Evolutionary conservation across 2,797 vertebrate species (phyloP), one percentile per base, ranked within the genome.

Genomic region (Neostethus bicornis): DNA sequence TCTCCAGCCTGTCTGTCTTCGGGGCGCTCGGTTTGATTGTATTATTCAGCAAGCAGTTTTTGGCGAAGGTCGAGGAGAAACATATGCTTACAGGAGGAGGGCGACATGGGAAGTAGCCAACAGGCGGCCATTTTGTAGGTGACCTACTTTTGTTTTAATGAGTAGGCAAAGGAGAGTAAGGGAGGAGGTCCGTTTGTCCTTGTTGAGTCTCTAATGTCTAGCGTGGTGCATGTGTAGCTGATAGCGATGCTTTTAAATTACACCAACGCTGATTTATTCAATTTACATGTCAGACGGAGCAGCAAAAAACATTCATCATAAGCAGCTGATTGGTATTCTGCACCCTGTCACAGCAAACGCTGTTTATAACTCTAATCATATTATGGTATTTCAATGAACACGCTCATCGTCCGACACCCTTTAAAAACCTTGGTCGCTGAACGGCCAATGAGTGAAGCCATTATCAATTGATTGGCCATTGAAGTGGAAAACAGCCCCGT

Each of bases 61-160:
- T 89, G 88, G 85, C 83, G 12, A 23, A 60, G 46, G 66, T 74
- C 67, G 52, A 55, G 60, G 66, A 84, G 81, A 77, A 88, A 76
- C 86, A 89, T 89, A 87, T 89, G 85, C 82, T 83, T 73, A 89
- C 77, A 81, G 70, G 80, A 86, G 80, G 77, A 78, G 77, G 78
- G 76, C 77, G 64, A 60, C 64, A 1, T 67, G 47, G 68, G 78
- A 52, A 66, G 74, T 73, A 85, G 79, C 85, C 82, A 88, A 83
- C 66, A 44, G 58, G 77, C 58, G 46, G 83, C 79, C 83, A 87
- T 90, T 85, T 90, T 85, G 78, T 79, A 81, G 79, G 75, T 87
- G 89, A 87, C 90, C 89, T 85, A 88, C 79, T 90, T 90, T 66
- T 83, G 58, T 75, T 82, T 66, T 83, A 83, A 86, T 86, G 70